Evolutionary conservation across 2,888 invertebrate species (phyloP).

Genomic region (Orthonevra nobilis): DNA sequence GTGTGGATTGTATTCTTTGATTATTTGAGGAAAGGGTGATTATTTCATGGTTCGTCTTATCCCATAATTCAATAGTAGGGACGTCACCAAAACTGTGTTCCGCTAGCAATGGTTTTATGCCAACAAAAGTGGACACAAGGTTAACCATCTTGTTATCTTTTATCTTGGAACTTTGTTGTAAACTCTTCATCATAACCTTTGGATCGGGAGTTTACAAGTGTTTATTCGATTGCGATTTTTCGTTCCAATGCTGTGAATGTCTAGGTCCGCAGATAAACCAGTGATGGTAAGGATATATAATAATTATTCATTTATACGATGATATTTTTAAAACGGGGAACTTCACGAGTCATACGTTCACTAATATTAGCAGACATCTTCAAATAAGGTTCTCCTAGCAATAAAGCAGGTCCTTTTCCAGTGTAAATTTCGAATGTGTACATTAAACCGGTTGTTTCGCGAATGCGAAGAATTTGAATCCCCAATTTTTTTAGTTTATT

Average conservation of each 20-base stretch:
- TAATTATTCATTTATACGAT: slow-evolving; percentile 31
- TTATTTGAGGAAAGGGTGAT: no score
- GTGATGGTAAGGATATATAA: slow-evolving; percentile 25
- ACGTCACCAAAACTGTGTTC: slow-evolving; percentile 16
- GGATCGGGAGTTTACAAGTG: slow-evolving; percentile 44
- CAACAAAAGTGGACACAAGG: slow-evolving; percentile 45
- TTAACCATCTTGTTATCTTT: slow-evolving; percentile 48
- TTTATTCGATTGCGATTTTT: slow-evolving; percentile 37
- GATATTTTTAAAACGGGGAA: slow-evolving; percentile 42
- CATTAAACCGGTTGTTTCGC: no score
- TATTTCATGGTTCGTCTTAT: background rate
- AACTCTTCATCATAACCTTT: slow-evolving; percentile 43
- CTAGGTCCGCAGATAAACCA: slow-evolving; percentile 34
- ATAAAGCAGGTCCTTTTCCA: no score
- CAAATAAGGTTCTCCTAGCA: slow-evolving; percentile 45
- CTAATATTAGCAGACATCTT: slow-evolving; percentile 69
- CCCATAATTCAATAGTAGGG: slow-evolving; percentile 29
- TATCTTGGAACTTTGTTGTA: slow-evolving; percentile 22
- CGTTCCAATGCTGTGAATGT: slow-evolving; percentile 38
- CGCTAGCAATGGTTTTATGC: no score
- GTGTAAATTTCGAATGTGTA: no score
- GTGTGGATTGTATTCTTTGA: no score
- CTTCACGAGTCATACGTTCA: slow-evolving; percentile 52
- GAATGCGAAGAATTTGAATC: no score
- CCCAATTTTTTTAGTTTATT: no score